Conservation (phyloP, 1,140 invertebrate genomes). For the Aethina tumida region DNA sequence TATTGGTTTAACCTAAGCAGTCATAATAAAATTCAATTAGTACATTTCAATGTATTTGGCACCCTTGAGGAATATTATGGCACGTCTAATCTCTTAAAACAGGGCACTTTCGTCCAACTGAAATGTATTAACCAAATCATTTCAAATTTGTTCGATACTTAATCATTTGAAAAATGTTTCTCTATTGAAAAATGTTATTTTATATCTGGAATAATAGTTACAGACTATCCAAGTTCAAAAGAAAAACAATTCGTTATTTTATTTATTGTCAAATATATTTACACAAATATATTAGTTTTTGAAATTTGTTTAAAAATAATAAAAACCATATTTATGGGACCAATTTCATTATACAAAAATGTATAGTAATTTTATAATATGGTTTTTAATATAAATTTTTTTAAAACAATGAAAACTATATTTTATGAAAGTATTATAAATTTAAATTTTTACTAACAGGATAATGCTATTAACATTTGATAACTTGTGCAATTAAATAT, state of each 20-base stretch:
- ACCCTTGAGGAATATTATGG: conserved; percentile 20
- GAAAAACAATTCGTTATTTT: conserved; percentile 2
- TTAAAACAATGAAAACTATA: too few species aligned
- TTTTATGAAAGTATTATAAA: too few species aligned
- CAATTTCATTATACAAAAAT: conserved; percentile 3
- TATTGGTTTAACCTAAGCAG: conserved; percentile 32
- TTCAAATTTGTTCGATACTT: too few species aligned
- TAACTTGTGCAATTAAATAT: too few species aligned
- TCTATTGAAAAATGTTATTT: too few species aligned
- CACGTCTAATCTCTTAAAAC: conserved; percentile 23
- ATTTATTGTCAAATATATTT: conserved; percentile 3
- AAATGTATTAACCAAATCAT: neutral
- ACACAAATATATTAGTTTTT: conserved; percentile 7
- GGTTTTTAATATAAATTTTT: too few species aligned
- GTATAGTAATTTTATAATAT: too few species aligned
- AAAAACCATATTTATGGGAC: neutral
- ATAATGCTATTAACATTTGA: too few species aligned
- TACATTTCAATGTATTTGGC: conserved; percentile 12
- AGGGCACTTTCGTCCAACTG: neutral
- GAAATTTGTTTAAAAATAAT: conserved; percentile 3
- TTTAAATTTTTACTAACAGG: too few species aligned
- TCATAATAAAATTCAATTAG: conserved; percentile 18
- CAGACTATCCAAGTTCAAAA: too few species aligned
- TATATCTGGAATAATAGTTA: too few species aligned
- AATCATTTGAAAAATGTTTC: too few species aligned